Conservation (phyloP, 2,797 vertebrate species). For the Xyrichtys novacula region DNA sequence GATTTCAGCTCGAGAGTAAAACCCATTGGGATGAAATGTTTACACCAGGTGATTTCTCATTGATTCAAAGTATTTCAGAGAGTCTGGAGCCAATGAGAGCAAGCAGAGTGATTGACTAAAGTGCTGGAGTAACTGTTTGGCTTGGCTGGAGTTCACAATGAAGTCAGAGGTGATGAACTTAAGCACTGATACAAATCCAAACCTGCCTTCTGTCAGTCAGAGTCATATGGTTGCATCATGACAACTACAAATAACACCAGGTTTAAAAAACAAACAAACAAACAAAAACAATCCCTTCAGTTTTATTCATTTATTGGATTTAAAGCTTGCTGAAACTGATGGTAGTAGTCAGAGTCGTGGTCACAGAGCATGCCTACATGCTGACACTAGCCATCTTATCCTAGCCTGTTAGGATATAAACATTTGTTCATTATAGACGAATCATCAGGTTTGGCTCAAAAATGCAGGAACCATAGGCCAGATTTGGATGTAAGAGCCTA, state of each 20-base stretch:
- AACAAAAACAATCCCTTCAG: too few relatives aligned
- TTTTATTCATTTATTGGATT: too few relatives aligned
- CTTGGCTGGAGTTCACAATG: slow-evolving; percentile 22
- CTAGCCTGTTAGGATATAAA: background rate
- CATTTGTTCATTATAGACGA: background rate
- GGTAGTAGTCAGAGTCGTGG: background rate
- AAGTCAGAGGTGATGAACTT: slow-evolving; percentile 17
- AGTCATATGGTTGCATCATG: background rate
- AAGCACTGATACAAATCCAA: background rate
- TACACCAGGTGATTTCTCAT: background rate
- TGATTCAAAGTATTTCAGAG: background rate
- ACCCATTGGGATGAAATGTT: background rate
- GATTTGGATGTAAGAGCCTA: too few relatives aligned
- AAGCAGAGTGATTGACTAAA: background rate
- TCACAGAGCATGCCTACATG: background rate
- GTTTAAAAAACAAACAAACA: too few relatives aligned
- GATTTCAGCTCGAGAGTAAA: background rate
- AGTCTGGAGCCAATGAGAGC: background rate
- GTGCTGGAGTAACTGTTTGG: background rate
- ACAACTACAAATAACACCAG: background rate
- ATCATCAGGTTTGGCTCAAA: too few relatives aligned
- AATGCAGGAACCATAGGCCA: too few relatives aligned
- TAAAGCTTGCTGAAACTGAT: background rate
- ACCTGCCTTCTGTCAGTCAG: slow-evolving; percentile 1
- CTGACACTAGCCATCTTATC: background rate